phyloP scores from a whole-genome alignment of 1,140 invertebrate genomes.

The Carposina sasakii region DNA sequence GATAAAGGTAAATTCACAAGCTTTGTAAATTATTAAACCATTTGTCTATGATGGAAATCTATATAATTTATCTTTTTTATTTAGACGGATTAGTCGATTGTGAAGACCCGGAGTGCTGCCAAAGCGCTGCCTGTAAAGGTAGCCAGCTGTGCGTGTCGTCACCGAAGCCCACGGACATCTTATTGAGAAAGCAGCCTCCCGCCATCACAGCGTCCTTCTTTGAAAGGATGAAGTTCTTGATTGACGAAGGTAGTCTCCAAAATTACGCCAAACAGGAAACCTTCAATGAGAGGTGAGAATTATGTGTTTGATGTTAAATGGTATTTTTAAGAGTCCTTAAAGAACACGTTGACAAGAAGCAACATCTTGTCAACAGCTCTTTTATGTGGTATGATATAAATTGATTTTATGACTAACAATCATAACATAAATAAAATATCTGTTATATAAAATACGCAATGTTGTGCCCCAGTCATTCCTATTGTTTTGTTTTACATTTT shows the following conservation, averaged over 20 bases:
- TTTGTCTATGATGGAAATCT: too few species aligned
- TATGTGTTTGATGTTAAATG: constrained; percentile 49
- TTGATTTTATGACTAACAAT: too few species aligned
- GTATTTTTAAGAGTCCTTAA: constrained; percentile 28
- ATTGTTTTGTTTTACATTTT: constrained; percentile 68
- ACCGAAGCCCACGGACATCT: constrained; percentile 94
- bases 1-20: constrained; percentile 85
- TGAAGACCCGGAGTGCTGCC: constrained; percentile 97
- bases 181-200: constrained; percentile 94
- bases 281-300: constrained; percentile 96
- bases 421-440: constrained; percentile 37
- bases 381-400: too few species aligned
- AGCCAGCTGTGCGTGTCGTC: constrained; percentile 93
- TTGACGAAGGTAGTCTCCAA: constrained; percentile 97
- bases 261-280: constrained; percentile 95
- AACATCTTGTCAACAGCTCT: constrained; percentile 21
- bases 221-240: constrained; percentile 97
- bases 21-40: constrained; percentile 1
- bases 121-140: constrained; percentile 83
- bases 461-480: constrained; percentile 83
- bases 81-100: constrained; percentile 97
- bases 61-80: constrained; percentile 24
- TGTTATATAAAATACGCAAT: constrained; percentile 77
- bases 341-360: constrained; percentile 22
- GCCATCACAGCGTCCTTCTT: constrained; percentile 98